These are phyloP conservation scores for Hetaerina titia DNA, from an alignment of 2,888 invertebrate species.

Conservation along the genomic window DNA sequence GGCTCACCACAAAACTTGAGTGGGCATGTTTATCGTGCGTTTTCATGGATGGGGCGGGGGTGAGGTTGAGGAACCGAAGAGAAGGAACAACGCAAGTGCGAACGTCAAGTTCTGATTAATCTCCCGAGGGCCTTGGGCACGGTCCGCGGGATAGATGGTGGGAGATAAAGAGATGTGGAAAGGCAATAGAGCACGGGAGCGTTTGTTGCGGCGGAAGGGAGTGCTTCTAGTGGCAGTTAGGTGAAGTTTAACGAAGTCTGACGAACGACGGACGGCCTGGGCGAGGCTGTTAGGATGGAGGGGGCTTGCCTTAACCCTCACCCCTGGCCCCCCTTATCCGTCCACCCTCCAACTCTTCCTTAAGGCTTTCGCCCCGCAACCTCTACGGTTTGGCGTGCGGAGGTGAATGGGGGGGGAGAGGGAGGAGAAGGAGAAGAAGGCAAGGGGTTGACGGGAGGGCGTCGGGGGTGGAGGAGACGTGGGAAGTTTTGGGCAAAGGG, in stretches of 20 bases:
- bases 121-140: background rate
- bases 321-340: background rate
- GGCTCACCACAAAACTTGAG: too few species aligned
- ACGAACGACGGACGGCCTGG: constrained; percentile 44
- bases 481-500: background rate
- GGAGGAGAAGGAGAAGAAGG: background rate
- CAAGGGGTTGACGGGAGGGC: background rate
- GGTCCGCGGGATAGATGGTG: background rate
- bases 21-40: too few species aligned
- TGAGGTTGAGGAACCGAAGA: background rate
- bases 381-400: constrained; percentile 25
- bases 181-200: constrained; percentile 23
- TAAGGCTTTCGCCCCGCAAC: background rate
- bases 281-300: background rate
- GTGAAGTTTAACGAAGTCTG: constrained; percentile 66
- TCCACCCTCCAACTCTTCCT: background rate
- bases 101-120: background rate
- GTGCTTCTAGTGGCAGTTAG: constrained; percentile 41
- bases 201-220: constrained; percentile 20
- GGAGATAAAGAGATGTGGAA: background rate
- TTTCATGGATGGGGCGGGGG: too few species aligned
- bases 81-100: background rate
- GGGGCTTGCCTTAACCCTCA: background rate
- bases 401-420: background rate
- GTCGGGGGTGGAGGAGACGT: background rate